A percentile compares a stretch with the other conserved stretches of the same genome.
Conservation (phyloP, 2,797 vertebrate genomes). For the Anas flavirostris region DNA sequence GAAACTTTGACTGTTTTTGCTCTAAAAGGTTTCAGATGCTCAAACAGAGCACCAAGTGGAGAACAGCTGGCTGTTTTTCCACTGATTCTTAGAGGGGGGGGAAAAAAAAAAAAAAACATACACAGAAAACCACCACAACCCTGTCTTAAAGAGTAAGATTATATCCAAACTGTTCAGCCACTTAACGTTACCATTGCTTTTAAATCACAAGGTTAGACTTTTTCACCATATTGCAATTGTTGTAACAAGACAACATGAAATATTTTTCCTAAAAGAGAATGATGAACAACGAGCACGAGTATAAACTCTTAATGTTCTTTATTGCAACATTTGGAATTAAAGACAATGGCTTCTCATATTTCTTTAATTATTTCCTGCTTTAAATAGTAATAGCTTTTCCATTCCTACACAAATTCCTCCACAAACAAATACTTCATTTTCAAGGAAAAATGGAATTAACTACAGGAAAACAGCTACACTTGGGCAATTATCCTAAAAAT, state of each 20-base stretch:
- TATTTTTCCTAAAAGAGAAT: not conserved
- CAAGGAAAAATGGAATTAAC: constrained; percentile 42
- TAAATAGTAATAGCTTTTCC: constrained; percentile 65
- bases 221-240: not conserved
- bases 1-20: constrained; percentile 71
- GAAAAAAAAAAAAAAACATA: not conserved
- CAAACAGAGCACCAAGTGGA: constrained; percentile 56
- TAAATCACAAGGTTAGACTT: constrained; percentile 18
- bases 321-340: constrained; percentile 54
- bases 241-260: not conserved
- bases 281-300: not conserved
- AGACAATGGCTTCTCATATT: constrained; percentile 57
- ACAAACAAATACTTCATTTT: constrained; percentile 43
- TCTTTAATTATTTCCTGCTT: constrained; percentile 60
- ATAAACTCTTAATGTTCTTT: constrained; percentile 14
- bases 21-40: constrained; percentile 83
- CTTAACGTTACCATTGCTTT: not conserved
- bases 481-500: constrained; percentile 44
- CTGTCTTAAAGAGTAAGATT: constrained; percentile 18
- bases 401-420: constrained; percentile 36
- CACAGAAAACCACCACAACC: not conserved
- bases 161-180: constrained; percentile 3
- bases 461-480: constrained; percentile 50
- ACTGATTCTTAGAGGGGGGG: not conserved
- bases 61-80: constrained; percentile 71